Evolutionary conservation across 2,888 invertebrate genomes (phyloP), one percentile per base, ranked within the genome.

Genomic region (Salticus scenicus): DNA sequence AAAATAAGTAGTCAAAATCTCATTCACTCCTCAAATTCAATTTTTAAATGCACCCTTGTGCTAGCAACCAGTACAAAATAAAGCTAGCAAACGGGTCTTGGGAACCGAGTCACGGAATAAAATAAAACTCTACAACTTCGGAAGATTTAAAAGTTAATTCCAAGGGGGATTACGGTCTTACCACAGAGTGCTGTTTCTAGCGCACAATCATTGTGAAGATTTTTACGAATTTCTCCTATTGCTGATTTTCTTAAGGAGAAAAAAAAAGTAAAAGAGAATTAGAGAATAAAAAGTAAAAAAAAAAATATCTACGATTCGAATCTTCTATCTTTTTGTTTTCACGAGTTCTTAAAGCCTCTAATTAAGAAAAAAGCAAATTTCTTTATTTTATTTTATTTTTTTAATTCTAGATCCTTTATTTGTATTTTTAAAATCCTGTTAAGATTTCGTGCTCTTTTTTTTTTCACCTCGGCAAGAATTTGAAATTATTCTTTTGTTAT

Each of bases 331-430:
- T 33, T 42, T 72, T 70, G 71, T 66, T 82, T 76, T 82, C 82
- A 71, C 71, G 66, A n/a, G 82, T 20, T 71, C 64, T 47, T 28
- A 76, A 76, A 82, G 76, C 71, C 57, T 74, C 82, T 82, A 82
- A 82, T 82, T 82, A 82, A 82, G 82, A 76, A 82, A 70, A 75
- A 64, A 75, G 81, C 81, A 81, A 82, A 82, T 82, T 82, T 74
- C 64, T 64, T 63, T 24, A 33, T 71, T 70, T n/a, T 63, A 10
- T 77, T 69, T n/a, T n/a, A 37, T 37, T 28, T 78, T 79, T 70
- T 24, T 72, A 42, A 37, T 74, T 42, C 28, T 27, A 20, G 17
- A 12, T 28, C 28, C 42, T 37, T 41, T 70, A 51, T 57, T 74
- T 71, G 73, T 72, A 67, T 72, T 72, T 71, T 47, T 76, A 51